These are phyloP conservation scores for Vultur gryphus DNA, from an alignment of 2,797 vertebrate species.

Conservation along the genomic window DNA sequence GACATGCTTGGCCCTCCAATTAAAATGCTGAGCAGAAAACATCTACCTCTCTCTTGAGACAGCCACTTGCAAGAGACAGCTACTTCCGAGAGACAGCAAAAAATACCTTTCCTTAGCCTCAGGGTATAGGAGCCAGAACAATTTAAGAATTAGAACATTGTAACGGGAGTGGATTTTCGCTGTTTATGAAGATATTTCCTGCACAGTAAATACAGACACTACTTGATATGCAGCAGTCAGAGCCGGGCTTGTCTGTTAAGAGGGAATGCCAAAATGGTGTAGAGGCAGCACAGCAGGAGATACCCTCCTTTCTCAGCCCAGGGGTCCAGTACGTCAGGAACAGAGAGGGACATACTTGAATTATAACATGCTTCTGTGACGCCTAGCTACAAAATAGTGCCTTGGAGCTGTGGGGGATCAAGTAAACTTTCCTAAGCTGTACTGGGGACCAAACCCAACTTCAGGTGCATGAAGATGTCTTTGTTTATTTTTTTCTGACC, in stretches of 20 bases:
- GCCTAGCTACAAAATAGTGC: background rate
- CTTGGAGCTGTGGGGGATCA: background rate
- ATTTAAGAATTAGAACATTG: background rate
- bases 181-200: background rate
- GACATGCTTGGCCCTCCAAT: background rate
- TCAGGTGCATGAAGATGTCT: background rate
- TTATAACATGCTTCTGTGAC: background rate
- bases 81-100: background rate
- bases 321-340: background rate
- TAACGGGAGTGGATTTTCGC: background rate
- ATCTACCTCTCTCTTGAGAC: background rate
- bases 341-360: background rate
- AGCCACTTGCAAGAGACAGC: background rate
- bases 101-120: background rate
- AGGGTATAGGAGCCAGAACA: background rate
- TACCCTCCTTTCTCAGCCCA: background rate
- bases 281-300: background rate
- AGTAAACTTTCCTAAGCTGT: background rate
- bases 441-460: background rate
- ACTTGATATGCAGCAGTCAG: background rate
- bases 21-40: background rate
- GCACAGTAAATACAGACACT: background rate
- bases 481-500: background rate
- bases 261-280: background rate
- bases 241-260: background rate